Conservation (phyloP, 2,888 invertebrate genomes). For the Microctonus brassicae region DNA sequence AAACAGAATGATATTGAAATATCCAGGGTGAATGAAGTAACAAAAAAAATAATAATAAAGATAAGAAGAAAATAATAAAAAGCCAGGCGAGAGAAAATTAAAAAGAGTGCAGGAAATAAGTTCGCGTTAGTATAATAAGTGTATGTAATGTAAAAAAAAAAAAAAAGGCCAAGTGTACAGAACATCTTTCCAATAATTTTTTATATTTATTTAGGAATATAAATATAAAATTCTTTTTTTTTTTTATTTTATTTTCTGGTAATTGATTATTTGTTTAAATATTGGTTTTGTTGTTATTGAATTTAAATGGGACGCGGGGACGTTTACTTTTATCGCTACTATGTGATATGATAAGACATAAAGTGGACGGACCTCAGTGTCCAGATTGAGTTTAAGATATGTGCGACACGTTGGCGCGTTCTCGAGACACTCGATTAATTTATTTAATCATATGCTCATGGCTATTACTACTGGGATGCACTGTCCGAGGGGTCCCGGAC, state of each 20-base stretch:
- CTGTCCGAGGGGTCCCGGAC: constrained; percentile 60
- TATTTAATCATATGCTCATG: constrained; percentile 54
- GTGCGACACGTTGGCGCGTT: constrained; percentile 47
- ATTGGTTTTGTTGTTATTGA: neutral
- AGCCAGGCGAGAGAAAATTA: neutral
- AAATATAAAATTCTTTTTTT: too few species aligned
- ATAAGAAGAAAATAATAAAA: neutral
- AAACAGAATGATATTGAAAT: neutral
- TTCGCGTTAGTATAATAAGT: neutral
- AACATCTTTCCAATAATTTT: too few species aligned
- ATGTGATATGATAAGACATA: constrained; percentile 48
- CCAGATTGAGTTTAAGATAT: constrained; percentile 45
- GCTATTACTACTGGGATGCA: constrained; percentile 51
- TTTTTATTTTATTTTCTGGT: too few species aligned
- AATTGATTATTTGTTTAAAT: neutral
- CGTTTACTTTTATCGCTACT: constrained; percentile 40
- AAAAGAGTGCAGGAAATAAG: constrained; percentile 22
- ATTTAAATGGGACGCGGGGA: constrained; percentile 40
- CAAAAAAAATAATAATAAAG: neutral
- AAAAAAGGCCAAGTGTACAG: neutral
- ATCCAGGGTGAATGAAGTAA: constrained; percentile 3
- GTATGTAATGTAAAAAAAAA: too few species aligned
- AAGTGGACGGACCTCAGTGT: constrained; percentile 47
- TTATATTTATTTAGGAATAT: neutral
- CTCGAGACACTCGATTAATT: constrained; percentile 49